Base-by-base conservation (phyloP, 1,140 invertebrate genomes). In the Trachymyrmex cornetzi region DNA sequence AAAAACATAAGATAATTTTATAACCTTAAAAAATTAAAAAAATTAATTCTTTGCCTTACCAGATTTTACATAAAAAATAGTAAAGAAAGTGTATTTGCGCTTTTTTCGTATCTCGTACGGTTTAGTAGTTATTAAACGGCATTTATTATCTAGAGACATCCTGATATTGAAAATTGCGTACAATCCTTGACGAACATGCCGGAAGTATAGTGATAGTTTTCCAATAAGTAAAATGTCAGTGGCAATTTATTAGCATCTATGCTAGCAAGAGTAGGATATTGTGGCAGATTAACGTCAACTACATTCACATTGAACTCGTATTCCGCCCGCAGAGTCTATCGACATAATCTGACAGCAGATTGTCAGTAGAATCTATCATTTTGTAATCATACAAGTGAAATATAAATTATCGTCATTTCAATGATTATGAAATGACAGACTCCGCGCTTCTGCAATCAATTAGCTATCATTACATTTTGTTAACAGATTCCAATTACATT, bases 161-260 rank as follows among this genome's bases (percentile, higher is more conserved):
- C 38, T 44, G 38, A 22, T 75, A 27, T 48, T 44, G 9, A 14
- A 55, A 30, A 57, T 57, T 74, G 12, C 30, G 5, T 44, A 12
- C 48, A 61, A 61, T 50, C 6, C 1, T 11, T 16, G 12, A 71
- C 2, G 3, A 55, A 38, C 3, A 75, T 75, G 16, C 6, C 3
- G 5, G 9, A 69, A 55, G 2, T 44, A 75, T 55, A 85, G 1
- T 7, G 16, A 34, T 38, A 67, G 22, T 63, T 77, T 80, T 12
- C 69, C 27, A 44, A 77, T 44, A 87, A 81, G 34, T 59, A 50
- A 67, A 69, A 69, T 24, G 16, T 69, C 38, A 67, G 11, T 11
- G 48, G 55, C 55, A 16, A 16, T 50, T 11, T 16, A 50, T 16
- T 50, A 57, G n/a, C 7, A 22, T 57, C 38, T 44, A 44, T 11